phyloP scores from a whole-genome alignment of 2,888 invertebrate genomes.

The Dyspetes luteomarginatus region DNA sequence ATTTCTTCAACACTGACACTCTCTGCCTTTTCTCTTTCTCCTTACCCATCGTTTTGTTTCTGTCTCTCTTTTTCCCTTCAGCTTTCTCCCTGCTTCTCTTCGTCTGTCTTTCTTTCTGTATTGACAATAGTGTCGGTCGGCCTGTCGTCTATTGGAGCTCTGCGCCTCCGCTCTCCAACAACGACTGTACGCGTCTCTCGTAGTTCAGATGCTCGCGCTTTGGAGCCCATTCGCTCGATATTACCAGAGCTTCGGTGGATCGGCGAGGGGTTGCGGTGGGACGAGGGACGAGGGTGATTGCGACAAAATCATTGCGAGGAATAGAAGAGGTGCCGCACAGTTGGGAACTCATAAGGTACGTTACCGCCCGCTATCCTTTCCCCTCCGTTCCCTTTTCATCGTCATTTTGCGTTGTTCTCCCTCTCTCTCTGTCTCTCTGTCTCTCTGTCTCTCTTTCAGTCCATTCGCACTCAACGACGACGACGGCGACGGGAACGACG shows the following conservation, averaged over 20 bases:
- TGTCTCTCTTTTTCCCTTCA: constrained; percentile 54
- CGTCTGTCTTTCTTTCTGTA: constrained; percentile 79
- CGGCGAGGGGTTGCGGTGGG: constrained; percentile 66
- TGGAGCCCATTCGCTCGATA: constrained; percentile 79
- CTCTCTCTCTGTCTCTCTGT: background rate
- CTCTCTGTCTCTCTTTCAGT: constrained; percentile 1
- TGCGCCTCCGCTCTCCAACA: constrained; percentile 74
- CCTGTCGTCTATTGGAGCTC: constrained; percentile 66
- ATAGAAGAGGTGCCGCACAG: constrained; percentile 83
- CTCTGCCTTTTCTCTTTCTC: constrained; percentile 6
- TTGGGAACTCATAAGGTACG: constrained; percentile 80
- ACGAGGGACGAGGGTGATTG: constrained; percentile 80
- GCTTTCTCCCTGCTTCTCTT: constrained; percentile 53
- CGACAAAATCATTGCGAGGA: constrained; percentile 84
- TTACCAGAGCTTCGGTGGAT: constrained; percentile 79
- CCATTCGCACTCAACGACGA: constrained; percentile 57
- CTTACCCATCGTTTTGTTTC: constrained; percentile 49
- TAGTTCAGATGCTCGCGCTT: constrained; percentile 80
- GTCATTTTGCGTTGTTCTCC: constrained; percentile 37
- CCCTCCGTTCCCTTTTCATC: constrained; percentile 34
- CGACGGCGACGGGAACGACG: constrained; percentile 62
- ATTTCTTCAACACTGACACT: constrained; percentile 29
- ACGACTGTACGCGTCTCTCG: constrained; percentile 81
- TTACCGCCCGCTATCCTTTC: constrained; percentile 38
- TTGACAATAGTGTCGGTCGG: constrained; percentile 85